A percentile compares a stretch with the other conserved stretches of the same genome.
Conservation (phyloP, 2,797 vertebrate genomes). For the Chaenodraco wilsoni region DNA sequence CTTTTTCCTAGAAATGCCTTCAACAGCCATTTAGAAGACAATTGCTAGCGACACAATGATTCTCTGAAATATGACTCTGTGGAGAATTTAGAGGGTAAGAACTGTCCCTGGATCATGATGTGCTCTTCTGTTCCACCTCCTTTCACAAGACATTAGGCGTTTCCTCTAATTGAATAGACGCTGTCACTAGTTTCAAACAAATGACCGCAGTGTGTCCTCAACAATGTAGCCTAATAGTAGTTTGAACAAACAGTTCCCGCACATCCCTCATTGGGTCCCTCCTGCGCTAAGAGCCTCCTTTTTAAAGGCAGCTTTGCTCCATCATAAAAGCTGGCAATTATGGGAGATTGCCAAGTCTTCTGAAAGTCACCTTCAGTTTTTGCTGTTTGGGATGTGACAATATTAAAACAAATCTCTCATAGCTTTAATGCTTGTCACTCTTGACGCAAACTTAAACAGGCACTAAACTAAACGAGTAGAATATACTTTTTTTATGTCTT, state of each 20-base stretch:
- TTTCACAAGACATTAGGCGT: slow-evolving; percentile 49
- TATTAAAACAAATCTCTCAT: slow-evolving; percentile 41
- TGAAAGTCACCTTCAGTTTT: slow-evolving; percentile 81
- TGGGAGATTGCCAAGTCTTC: slow-evolving; percentile 76
- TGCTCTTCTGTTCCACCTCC: slow-evolving; percentile 54
- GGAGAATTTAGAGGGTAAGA: slow-evolving; percentile 55
- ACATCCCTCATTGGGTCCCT: slow-evolving; percentile 62
- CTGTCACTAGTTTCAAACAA: slow-evolving; percentile 62
- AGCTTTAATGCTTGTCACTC: slow-evolving; percentile 41
- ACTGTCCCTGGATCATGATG: slow-evolving; percentile 44
- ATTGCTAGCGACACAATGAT: slow-evolving; percentile 43
- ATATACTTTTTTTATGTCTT: slow-evolving; percentile 19
- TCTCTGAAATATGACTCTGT: slow-evolving; percentile 52
- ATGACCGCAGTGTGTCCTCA: slow-evolving; percentile 57
- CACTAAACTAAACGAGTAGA: slow-evolving; percentile 17
- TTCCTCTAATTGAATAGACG: slow-evolving; percentile 68
- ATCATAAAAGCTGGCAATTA: slow-evolving; percentile 77
- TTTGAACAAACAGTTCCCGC: slow-evolving; percentile 70
- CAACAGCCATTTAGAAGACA: slow-evolving; percentile 47
- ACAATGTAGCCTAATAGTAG: slow-evolving; percentile 55
- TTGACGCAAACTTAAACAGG: slow-evolving; percentile 29
- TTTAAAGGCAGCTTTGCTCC: slow-evolving; percentile 64
- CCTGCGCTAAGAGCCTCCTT: slow-evolving; percentile 60
- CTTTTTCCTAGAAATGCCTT: slow-evolving; percentile 45
- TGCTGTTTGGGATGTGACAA: slow-evolving; percentile 63